phyloP scores from a whole-genome alignment of 2,797 vertebrate genomes.

The Lophotriccus pileatus region DNA sequence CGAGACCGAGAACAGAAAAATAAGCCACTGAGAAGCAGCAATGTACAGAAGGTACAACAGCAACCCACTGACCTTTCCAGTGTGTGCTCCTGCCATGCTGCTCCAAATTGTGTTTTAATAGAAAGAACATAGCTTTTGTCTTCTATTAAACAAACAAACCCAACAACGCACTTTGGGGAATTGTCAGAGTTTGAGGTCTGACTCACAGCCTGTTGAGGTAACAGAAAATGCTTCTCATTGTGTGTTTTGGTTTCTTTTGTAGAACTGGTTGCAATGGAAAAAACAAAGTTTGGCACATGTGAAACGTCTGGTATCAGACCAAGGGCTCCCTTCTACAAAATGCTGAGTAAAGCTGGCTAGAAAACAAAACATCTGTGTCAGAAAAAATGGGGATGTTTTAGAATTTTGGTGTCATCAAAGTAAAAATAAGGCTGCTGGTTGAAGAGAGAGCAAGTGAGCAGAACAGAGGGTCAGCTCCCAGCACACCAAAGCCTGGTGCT shows the following conservation, averaged over 20 bases:
- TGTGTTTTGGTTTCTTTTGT: background rate
- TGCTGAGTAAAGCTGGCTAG: background rate
- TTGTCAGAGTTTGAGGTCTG: background rate
- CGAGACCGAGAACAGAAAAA: background rate
- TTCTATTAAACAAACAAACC: background rate
- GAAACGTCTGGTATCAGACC: background rate
- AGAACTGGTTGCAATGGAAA: background rate
- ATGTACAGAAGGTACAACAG: background rate
- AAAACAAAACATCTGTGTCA: background rate
- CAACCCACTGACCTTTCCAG: background rate
- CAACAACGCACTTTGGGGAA: background rate
- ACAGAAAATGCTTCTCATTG: background rate
- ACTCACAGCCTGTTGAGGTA: background rate
- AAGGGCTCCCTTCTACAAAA: background rate
- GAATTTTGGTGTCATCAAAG: background rate
- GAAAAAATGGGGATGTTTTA: background rate
- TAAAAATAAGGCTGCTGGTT: background rate
- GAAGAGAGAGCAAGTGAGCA: background rate
- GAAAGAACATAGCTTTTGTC: background rate
- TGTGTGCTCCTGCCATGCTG: background rate
- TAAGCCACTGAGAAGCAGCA: background rate
- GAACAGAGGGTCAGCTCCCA: background rate
- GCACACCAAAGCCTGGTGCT: background rate
- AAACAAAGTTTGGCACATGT: background rate
- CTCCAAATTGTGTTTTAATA: background rate